Percentiles rank a stretch among this genome's conserved stretches.
Evolutionary conservation across 2,888 invertebrate genomes (phyloP).

Genomic region (Loripinus fragilis): DNA sequence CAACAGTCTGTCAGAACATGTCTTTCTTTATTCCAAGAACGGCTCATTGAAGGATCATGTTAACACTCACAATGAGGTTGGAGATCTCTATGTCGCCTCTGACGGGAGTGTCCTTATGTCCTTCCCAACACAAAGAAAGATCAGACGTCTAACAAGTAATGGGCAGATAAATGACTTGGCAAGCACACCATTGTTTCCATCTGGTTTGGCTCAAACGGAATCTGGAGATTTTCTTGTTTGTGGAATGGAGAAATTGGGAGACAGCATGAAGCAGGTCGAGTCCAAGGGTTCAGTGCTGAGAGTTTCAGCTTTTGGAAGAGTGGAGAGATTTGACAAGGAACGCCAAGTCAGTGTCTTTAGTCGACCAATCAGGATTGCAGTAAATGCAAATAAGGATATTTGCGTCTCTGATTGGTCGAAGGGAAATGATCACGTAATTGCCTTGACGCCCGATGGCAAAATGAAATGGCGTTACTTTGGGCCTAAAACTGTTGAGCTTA

Average conservation of each 20-base stretch:
- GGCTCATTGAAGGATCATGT: slow-evolving; percentile 49
- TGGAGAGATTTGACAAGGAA: slow-evolving; percentile 58
- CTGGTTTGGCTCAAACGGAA: slow-evolving; percentile 53
- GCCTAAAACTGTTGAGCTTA: slow-evolving; percentile 48
- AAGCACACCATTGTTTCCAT: slow-evolving; percentile 52
- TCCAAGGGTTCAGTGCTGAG: slow-evolving; percentile 54
- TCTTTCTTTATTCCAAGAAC: slow-evolving; percentile 54
- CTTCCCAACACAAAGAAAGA: slow-evolving; percentile 55
- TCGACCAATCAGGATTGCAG: slow-evolving; percentile 55
- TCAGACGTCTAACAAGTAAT: slow-evolving; percentile 48
- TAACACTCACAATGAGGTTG: slow-evolving; percentile 53
- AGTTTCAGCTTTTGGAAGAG: slow-evolving; percentile 49
- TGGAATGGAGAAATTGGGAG: slow-evolving; percentile 59
- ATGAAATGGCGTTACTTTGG: slow-evolving; percentile 58
- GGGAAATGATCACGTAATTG: slow-evolving; percentile 58
- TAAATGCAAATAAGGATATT: slow-evolving; percentile 57
- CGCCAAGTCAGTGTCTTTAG: slow-evolving; percentile 43
- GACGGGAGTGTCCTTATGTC: slow-evolving; percentile 59
- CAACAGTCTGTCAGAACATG: slow-evolving; percentile 57
- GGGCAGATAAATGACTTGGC: slow-evolving; percentile 53
- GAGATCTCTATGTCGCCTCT: slow-evolving; percentile 52
- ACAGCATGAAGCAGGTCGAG: slow-evolving; percentile 44
- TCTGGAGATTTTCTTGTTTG: slow-evolving; percentile 58
- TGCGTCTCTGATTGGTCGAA: slow-evolving; percentile 61
- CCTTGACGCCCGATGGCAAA: slow-evolving; percentile 47